Evolutionary conservation across 2,113 vertebrate species (phyloP).

Genomic region (Azemiops feae): DNA sequence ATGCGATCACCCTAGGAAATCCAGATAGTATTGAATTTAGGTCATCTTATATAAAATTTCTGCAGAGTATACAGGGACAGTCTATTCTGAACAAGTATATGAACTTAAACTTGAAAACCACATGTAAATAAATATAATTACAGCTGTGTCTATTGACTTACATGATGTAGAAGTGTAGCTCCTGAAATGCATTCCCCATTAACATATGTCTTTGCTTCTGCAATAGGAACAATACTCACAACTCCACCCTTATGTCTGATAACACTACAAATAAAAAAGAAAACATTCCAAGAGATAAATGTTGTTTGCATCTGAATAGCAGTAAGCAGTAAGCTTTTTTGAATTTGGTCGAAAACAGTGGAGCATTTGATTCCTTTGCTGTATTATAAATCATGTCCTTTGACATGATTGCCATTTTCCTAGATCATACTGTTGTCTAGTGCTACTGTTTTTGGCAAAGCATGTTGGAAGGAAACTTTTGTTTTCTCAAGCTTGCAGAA

Average conservation of each 20-base stretch:
- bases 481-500: not conserved
- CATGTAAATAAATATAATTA: not conserved
- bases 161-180: conserved; percentile 83
- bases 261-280: conserved; percentile 71
- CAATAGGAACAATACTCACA: conserved; percentile 80
- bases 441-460: not conserved
- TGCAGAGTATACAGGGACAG: not conserved
- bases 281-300: not conserved
- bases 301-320: not conserved
- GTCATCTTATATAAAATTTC: not conserved
- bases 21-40: not conserved
- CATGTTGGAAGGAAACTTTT: not conserved
- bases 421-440: not conserved
- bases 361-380: not conserved
- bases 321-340: not conserved
- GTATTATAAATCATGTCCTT: not conserved
- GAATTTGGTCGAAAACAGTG: not conserved
- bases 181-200: conserved; percentile 84
- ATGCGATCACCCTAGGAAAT: conserved; percentile 86
- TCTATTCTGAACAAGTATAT: not conserved
- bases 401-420: not conserved
- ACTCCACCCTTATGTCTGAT: conserved; percentile 76
- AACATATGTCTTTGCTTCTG: conserved; percentile 86
- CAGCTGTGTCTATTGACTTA: conserved; percentile 63
- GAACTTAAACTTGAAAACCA: not conserved